These are phyloP conservation scores for Melanotaenia duboulayi DNA, from an alignment of 2,113 vertebrate species.

Conservation along the genomic window DNA sequence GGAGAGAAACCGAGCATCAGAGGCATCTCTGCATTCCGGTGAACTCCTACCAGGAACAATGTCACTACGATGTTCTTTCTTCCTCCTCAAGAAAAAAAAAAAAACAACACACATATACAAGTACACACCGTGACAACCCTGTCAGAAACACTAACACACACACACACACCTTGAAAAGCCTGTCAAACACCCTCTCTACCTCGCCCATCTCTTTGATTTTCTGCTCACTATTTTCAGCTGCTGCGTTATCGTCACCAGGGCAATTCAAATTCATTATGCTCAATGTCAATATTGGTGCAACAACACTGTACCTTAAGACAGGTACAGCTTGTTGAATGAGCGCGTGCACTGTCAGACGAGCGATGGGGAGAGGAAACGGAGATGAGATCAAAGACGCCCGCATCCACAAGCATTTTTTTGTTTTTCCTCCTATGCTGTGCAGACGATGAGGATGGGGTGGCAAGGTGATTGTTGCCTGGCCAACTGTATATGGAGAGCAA, in stretches of 20 bases:
- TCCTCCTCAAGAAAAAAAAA: slow-evolving; percentile 37
- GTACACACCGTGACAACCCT: slow-evolving; percentile 45
- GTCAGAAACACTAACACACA: slow-evolving; percentile 34
- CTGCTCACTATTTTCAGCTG: slow-evolving; percentile 62
- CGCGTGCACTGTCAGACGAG: slow-evolving; percentile 50
- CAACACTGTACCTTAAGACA: slow-evolving; percentile 54
- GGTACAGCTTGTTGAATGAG: slow-evolving; percentile 78
- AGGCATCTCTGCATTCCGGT: slow-evolving; percentile 64
- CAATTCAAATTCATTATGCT: slow-evolving; percentile 80
- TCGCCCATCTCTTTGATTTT: slow-evolving; percentile 66
- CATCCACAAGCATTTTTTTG: slow-evolving; percentile 4
- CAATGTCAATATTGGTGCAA: slow-evolving; percentile 75
- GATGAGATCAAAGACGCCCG: slow-evolving; percentile 59
- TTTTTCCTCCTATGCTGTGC: background rate
- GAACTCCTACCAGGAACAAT: slow-evolving; percentile 62
- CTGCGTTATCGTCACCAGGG: slow-evolving; percentile 39
- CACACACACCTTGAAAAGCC: slow-evolving; percentile 67
- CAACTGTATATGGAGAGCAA: slow-evolving; percentile 32
- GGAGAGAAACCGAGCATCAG: slow-evolving; percentile 67
- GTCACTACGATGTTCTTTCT: slow-evolving; percentile 61
- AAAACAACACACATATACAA: slow-evolving; percentile 1
- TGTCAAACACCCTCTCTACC: slow-evolving; percentile 48
- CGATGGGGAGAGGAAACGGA: slow-evolving; percentile 7
- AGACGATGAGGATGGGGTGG: slow-evolving; percentile 45
- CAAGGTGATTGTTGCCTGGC: slow-evolving; percentile 51